Percentiles rank a stretch among this genome's conserved stretches.
These are phyloP conservation scores for Brachypteracias leptosomus DNA, from an alignment of 2,113 vertebrate species.

Conservation along the genomic window DNA sequence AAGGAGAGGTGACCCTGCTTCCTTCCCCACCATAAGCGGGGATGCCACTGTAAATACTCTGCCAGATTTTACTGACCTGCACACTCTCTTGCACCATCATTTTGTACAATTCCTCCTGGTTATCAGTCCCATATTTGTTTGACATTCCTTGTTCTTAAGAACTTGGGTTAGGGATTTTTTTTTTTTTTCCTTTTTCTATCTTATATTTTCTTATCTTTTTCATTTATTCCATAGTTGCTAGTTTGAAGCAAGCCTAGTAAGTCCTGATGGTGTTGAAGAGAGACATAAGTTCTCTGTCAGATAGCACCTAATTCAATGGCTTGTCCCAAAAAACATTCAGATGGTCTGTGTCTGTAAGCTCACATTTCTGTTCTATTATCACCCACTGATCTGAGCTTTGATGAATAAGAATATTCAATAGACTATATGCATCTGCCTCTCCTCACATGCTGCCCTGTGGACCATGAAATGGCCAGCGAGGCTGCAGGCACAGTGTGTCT, in stretches of 20 bases:
- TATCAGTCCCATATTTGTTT: not conserved
- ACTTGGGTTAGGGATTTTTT: not conserved
- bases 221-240: not conserved
- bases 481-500: rapidly evolving
- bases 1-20: not conserved
- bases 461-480: rapidly evolving
- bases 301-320: not conserved
- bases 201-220: not conserved
- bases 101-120: not conserved
- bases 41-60: not conserved
- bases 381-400: not conserved
- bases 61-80: not conserved
- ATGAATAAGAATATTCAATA: not conserved
- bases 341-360: not conserved
- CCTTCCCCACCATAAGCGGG: too few species aligned
- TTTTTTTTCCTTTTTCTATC: not conserved
- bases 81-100: rapidly evolving
- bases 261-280: not conserved
- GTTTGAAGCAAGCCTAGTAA: not conserved
- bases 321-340: not conserved
- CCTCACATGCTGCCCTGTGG: not conserved
- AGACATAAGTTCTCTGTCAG: not conserved
- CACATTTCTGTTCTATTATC: not conserved
- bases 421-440: not conserved
- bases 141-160: not conserved